Evolutionary conservation across 2,797 vertebrate genomes (phyloP), one percentile per base, ranked within the genome.

Genomic region (Hylomyscus alleni): DNA sequence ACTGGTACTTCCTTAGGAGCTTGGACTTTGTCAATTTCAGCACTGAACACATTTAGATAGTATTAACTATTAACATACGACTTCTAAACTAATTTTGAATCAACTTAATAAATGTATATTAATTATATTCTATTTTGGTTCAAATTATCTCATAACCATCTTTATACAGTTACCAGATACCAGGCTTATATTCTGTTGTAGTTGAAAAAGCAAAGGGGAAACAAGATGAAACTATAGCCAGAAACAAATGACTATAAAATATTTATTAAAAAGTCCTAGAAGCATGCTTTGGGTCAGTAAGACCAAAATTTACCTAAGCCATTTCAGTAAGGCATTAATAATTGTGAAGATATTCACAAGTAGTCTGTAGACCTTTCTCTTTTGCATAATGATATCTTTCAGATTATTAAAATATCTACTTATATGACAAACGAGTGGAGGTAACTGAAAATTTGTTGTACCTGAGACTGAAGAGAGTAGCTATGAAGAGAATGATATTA

Each of bases 101-200:
- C 26, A 67, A 82, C 19, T 10, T 62, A 67, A 69, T 62, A 54
- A 50, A 47, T 54, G 22, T 10, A 76, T 26, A 17, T n/a, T 15
- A 37, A 60, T 83, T 88, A 20, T 72, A 56, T 47, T 56, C 22
- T 56, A 14, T 72, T 93, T 93, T 86, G 67, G 37, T 78, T 69
- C 34, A 40, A 69, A 86, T 62, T 52, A 91, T 90, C 76, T 85
- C 54, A 65, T 95, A 90, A 76, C 17, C 67, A 69, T 90, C 83
- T 69, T 31, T 67, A 84, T 91, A 92, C 60, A 75, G 69, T 62
- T n/a, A 50, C 47, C 80, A 62, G 40, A 84, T 84, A n/a, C 56
- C 44, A 80, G 40, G 11, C 2, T 80, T 80, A 87, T 54, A 69
- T 29, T 72, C 50, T n/a, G 3, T 47, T 47, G 75, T 58, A 58